Evolutionary conservation across 2,797 vertebrate genomes (phyloP).

Genomic region (Trichosurus vulpecula): DNA sequence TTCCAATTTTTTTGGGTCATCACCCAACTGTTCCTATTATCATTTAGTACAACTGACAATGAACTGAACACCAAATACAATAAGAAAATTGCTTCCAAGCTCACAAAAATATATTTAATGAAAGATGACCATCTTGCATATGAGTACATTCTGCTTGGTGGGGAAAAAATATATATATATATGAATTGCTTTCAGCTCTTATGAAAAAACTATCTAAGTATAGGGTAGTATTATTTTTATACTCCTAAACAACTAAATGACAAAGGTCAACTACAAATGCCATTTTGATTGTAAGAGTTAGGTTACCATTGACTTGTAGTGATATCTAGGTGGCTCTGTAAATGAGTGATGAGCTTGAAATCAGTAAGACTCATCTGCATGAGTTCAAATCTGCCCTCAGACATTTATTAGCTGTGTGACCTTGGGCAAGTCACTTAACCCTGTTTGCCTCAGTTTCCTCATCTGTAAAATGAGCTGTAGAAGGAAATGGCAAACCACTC

Average conservation of each 20-base stretch:
- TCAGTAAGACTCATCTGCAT: not conserved
- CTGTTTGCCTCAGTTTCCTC: not conserved
- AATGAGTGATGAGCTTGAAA: not conserved
- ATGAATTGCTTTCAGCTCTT: constrained; percentile 14
- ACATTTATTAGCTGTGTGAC: not conserved
- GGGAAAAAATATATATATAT: not conserved
- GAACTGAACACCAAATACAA: not conserved
- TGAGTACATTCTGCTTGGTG: not conserved
- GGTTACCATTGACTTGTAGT: not conserved
- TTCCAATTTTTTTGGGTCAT: not conserved
- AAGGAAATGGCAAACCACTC: not conserved
- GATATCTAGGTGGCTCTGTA: not conserved
- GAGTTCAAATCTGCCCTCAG: not conserved
- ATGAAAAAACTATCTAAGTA: not conserved
- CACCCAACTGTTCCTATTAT: not conserved
- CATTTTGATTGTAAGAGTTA: not conserved
- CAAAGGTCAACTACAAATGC: not conserved
- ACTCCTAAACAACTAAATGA: not conserved
- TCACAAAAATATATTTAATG: not conserved
- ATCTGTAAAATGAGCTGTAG: not conserved
- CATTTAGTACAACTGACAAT: not conserved
- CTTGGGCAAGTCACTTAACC: not conserved
- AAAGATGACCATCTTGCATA: not conserved
- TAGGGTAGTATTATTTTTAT: not conserved
- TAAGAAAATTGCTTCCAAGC: not conserved